Evolutionary conservation across 1,140 invertebrate species (phyloP).

Genomic region (Chelonus insularis): DNA sequence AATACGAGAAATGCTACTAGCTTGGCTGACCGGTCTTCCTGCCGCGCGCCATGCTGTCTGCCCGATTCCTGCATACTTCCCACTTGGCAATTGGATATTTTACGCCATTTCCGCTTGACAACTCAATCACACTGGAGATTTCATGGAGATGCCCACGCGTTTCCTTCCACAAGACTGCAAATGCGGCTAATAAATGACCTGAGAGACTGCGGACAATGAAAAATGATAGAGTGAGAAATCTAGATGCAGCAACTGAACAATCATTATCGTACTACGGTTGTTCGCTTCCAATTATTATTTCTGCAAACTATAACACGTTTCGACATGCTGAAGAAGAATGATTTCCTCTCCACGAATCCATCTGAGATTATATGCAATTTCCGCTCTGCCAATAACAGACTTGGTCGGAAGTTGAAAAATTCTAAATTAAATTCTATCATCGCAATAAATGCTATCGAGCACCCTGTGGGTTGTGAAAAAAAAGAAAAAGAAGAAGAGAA

Average conservation of each 20-base stretch:
- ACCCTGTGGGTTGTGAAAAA: background rate
- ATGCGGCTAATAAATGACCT: background rate
- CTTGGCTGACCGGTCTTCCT: conserved; percentile 19
- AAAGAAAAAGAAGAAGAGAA: background rate
- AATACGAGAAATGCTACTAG: background rate
- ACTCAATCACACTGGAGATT: conserved; percentile 35
- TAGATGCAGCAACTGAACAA: background rate
- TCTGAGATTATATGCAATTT: background rate
- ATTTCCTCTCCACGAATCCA: background rate
- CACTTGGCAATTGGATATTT: conserved; percentile 37
- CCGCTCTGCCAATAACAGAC: background rate
- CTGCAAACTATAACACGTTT: background rate
- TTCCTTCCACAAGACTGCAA: conserved; percentile 3
- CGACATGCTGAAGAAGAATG: background rate
- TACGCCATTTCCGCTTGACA: conserved; percentile 36
- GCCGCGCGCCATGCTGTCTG: conserved; percentile 37
- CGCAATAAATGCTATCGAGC: too few relatives aligned
- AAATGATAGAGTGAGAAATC: conserved; percentile 7
- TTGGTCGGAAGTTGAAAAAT: too few relatives aligned
- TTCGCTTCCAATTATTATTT: background rate
- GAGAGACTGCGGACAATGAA: background rate
- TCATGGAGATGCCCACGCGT: conserved; percentile 34
- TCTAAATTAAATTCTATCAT: too few relatives aligned
- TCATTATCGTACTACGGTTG: conserved; percentile 1
- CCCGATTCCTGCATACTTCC: conserved; percentile 32